These are phyloP conservation scores for Muschampia plurimacula DNA, from an alignment of 2,888 invertebrate species.

Conservation along the genomic window DNA sequence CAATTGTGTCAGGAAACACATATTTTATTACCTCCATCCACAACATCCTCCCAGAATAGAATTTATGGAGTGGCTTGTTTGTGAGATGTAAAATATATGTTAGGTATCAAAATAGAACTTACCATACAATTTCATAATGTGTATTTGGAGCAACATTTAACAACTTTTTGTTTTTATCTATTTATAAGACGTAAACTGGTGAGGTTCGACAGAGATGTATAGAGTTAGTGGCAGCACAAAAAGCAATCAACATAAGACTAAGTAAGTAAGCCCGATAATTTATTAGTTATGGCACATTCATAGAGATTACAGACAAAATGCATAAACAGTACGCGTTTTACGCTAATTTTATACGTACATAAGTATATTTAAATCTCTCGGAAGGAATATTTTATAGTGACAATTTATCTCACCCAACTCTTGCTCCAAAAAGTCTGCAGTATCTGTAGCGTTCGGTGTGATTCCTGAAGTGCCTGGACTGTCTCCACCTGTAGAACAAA, in stretches of 20 bases:
- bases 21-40: constrained; percentile 54
- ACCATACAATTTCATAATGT: constrained; percentile 15
- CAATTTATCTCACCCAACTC: constrained; percentile 72
- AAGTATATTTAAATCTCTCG: neutral
- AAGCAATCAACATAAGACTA: constrained; percentile 21
- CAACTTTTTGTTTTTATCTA: neutral
- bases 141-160: neutral
- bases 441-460: constrained; percentile 58
- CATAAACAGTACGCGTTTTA: constrained; percentile 7
- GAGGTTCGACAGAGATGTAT: constrained; percentile 24
- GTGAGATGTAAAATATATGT: constrained; percentile 45
- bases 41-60: constrained; percentile 53
- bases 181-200: constrained; percentile 6
- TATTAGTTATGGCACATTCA: constrained; percentile 9
- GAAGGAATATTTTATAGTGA: neutral
- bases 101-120: constrained; percentile 40
- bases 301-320: constrained; percentile 21
- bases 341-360: neutral
- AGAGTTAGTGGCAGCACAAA: constrained; percentile 42
- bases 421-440: constrained; percentile 68
- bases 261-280: neutral
- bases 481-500: constrained; percentile 69
- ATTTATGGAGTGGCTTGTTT: constrained; percentile 52
- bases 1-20: constrained; percentile 59
- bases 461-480: constrained; percentile 65